Conservation (phyloP, 2,113 vertebrate species). For the Plestiodon gilberti region DNA sequence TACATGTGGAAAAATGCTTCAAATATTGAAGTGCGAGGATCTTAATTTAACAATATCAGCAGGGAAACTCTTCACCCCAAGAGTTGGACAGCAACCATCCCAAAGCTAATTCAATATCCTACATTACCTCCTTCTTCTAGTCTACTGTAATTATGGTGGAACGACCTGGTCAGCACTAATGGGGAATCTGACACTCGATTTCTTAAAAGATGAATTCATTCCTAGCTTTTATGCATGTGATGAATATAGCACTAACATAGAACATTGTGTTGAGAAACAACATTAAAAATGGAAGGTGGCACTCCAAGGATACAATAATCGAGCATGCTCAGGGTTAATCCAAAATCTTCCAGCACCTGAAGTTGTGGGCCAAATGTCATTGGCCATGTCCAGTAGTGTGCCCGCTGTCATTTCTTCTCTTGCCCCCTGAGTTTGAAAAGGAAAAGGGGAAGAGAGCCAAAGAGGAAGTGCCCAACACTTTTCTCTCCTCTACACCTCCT, state of each 20-base stretch:
- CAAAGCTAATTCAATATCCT: slow-evolving; percentile 1
- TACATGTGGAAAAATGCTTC: not conserved
- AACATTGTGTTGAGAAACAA: not conserved
- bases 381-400: too few relatives aligned
- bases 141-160: not conserved
- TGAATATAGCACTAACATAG: not conserved
- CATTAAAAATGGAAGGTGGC: not conserved
- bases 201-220: slow-evolving; percentile 12
- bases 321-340: not conserved
- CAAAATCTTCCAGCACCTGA: too few relatives aligned
- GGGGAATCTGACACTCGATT: not conserved
- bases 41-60: not conserved
- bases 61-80: not conserved
- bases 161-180: not conserved
- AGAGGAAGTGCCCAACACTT: too few relatives aligned
- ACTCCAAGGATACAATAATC: not conserved
- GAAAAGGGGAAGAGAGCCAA: too few relatives aligned
- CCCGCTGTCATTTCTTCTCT: too few relatives aligned
- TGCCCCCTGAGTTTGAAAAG: too few relatives aligned
- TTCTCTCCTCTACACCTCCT: too few relatives aligned
- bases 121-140: not conserved
- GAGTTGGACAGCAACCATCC: not conserved
- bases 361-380: too few relatives aligned
- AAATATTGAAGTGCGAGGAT: not conserved
- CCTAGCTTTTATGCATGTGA: not conserved